Evolutionary conservation across 2,797 vertebrate genomes (phyloP).

Genomic region (Sylvilagus floridanus): DNA sequence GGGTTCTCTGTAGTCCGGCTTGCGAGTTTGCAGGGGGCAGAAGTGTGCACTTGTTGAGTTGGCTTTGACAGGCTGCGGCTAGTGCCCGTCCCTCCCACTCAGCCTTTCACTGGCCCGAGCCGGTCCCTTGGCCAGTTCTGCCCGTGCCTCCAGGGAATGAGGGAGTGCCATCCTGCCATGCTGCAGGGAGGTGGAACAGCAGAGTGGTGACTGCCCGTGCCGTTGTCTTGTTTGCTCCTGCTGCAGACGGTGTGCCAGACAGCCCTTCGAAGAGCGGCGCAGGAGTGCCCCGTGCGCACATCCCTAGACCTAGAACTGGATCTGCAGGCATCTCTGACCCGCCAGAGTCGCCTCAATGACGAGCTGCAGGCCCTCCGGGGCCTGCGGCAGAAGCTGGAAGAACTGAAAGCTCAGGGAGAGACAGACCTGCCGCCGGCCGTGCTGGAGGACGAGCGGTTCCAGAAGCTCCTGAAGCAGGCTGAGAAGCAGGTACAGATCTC

Average conservation of each 20-base stretch:
- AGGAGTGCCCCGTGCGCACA: conserved; percentile 86
- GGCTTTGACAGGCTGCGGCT: not conserved
- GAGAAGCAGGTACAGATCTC: conserved; percentile 89
- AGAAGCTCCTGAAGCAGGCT: conserved; percentile 90
- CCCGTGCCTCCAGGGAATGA: not conserved
- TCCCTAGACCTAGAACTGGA: conserved; percentile 93
- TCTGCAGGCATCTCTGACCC: conserved; percentile 90
- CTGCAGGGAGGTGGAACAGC: not conserved
- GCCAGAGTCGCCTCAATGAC: conserved; percentile 90
- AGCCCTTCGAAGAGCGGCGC: conserved; percentile 77
- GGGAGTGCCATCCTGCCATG: rapidly evolving
- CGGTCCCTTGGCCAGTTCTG: not conserved
- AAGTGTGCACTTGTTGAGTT: not conserved
- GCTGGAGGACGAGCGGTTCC: conserved; percentile 90
- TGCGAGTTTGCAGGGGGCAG: not conserved
- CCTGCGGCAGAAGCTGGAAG: conserved; percentile 89
- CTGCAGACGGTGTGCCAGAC: conserved; percentile 88
- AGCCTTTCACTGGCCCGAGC: not conserved
- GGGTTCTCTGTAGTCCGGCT: not conserved
- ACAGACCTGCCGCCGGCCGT: conserved; percentile 87
- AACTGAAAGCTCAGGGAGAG: conserved; percentile 88
- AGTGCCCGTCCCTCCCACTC: not conserved
- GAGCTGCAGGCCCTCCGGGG: conserved; percentile 90
- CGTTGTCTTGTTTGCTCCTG: not conserved
- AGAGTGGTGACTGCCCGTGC: rapidly evolving